Base-by-base conservation (phyloP, 2,113 vertebrate genomes). In the Paratilapia polleni region DNA sequence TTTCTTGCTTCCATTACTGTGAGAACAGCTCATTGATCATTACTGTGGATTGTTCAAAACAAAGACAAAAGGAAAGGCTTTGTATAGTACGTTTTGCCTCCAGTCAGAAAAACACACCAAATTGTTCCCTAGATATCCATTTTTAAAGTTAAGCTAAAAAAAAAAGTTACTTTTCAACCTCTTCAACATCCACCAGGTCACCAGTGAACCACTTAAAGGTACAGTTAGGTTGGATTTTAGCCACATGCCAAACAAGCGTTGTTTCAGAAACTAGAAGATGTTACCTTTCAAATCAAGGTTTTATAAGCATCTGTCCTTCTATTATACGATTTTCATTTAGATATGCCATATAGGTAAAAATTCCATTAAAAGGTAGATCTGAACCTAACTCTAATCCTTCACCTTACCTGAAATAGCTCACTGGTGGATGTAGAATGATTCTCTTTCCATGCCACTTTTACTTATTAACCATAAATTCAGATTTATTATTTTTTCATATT, bases 121-220 rank as follows among this genome's bases (percentile, higher is more conserved):
- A 49, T 49, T 12, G 11, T 22, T 52, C 24, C 31, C 3, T 26
- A 52, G 43, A n/a, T 52, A 52, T 8, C 17, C 17, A 52, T 73
- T 73, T 73, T 73, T 4, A 52, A 73, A 73, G 31, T 2, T 73
- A 47, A 73, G 43, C 12, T 13, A n/a, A n/a, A 31, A 0, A 0
- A 0, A 0, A 0, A 0, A 2, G 6, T 28, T 17, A 52, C 43
- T 70, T 70, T 68, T 0, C 5, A 70, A 0, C 9, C 41, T 68
- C 64, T 28, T 70, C 38, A 68, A 26, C 64, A 47, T 47, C 1
- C 24, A 28, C 6, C 26, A 3, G 64, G 41, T 66, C 13, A 64
- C 0, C 19, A 36, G 38, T 47, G 38, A 31, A 41, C 38, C 4
- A 47, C 4, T 13, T 49, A 70, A 49, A 70, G 64, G 41, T 3